Evolutionary conservation across 2,888 invertebrate genomes (phyloP), one percentile per base, ranked within the genome.

Genomic region (Rhamphomyia laevipes): DNA sequence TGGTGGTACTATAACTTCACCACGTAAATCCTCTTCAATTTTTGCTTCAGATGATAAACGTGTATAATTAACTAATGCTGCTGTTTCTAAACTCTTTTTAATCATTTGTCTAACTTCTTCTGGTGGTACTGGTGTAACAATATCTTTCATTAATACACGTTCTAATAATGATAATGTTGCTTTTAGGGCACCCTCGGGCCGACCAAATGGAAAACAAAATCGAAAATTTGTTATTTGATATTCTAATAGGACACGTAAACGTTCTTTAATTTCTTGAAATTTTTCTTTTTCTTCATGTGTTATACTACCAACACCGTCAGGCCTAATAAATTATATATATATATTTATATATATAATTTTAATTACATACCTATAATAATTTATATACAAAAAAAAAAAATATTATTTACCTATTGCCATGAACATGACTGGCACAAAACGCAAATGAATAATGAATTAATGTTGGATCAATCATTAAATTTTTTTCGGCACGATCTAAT

Each of bases 161-260:
- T 99, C 99, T 53, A 99, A 72, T 41, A 99, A 76, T 12, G 96
- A 95, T 55, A 99, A 73, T 9, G 99, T 97, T 16, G 95, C 90
- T 76, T 97, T 99, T 55, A 99, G 74, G 45, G 96, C 90, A 46
- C 97, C 99, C 71, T 99, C 99, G 9, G 99, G 99, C 61, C 99
- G 79, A 54, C 99, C 99, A 70, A 99, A 99, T 53, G 99, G 99
- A 75, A 99, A 99, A 66, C 94, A 93, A 68, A 87, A 96, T 73
- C 92, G 82, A 77, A 99, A 99, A 78, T 99, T 95, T 23, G 97
- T 99, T 63, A 99, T 96, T 78, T 99, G 97, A 72, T 92, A 86
- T 73, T 99, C 97, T 58, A 99, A 76, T 56, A 97, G 76, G 61
- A 89, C 81, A 63, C 92, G 81, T 57, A 99, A 76, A 54, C 96